A percentile compares a stretch with the other conserved stretches of the same genome.
Conservation (phyloP, 2,888 invertebrate genomes). For the Morpho achilles region DNA sequence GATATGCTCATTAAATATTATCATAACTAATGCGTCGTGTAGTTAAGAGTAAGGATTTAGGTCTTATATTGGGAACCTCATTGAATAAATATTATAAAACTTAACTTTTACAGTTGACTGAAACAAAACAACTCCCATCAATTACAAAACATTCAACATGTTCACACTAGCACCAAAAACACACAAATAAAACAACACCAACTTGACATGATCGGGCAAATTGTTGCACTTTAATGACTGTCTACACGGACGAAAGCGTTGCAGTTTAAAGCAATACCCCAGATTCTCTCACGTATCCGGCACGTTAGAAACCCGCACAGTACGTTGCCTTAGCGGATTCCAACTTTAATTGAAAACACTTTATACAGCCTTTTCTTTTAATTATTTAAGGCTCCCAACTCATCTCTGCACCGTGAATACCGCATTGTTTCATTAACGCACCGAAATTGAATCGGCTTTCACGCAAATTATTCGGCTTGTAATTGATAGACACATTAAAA, state of each 20-base stretch:
- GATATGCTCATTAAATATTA: too few relatives aligned
- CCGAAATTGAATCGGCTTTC: constrained; percentile 26
- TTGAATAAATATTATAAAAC: too few relatives aligned
- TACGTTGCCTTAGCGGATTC: constrained; percentile 55
- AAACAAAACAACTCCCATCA: too few relatives aligned
- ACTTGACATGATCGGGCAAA: constrained; percentile 44
- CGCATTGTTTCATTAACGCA: constrained; percentile 30
- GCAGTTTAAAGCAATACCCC: constrained; percentile 50
- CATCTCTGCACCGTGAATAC: constrained; percentile 26
- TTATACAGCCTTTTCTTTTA: constrained; percentile 63
- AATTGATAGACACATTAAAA: constrained; percentile 46
- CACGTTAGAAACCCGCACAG: constrained; percentile 46
- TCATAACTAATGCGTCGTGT: too few relatives aligned
- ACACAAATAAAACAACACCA: constrained; percentile 21
- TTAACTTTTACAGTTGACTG: too few relatives aligned
- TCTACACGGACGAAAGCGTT: constrained; percentile 36
- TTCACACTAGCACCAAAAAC: constrained; percentile 1
- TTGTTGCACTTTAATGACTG: constrained; percentile 63
- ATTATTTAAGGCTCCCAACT: constrained; percentile 42
- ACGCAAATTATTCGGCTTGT: constrained; percentile 30
- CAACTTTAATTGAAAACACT: constrained; percentile 72
- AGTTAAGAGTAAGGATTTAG: too few relatives aligned
- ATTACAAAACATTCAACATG: neutral
- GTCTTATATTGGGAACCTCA: too few relatives aligned
- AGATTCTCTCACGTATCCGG: constrained; percentile 54